A percentile compares a stretch with the other conserved stretches of the same genome.
phyloP scores from a whole-genome alignment of 2,888 invertebrate species.

The Drosophila basisetae region DNA sequence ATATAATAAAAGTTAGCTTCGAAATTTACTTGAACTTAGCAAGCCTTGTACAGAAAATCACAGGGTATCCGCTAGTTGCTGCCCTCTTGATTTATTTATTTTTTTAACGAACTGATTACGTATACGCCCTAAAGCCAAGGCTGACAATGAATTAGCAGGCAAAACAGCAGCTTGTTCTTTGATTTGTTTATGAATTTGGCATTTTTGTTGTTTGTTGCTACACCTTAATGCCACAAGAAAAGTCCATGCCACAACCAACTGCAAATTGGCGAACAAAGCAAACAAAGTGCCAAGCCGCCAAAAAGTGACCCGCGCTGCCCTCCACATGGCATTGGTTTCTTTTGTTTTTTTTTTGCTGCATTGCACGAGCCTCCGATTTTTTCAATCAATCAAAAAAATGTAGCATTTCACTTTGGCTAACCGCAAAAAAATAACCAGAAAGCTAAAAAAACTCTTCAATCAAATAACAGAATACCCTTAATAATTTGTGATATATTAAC shows the following conservation, averaged over 20 bases:
- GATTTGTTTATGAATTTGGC: conserved; percentile 32
- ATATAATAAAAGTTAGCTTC: not conserved
- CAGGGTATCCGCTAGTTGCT: conserved; percentile 12
- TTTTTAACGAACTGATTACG: conserved; percentile 47
- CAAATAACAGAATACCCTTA: conserved; percentile 3
- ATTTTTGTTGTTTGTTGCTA: conserved; percentile 12
- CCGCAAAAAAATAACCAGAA: not conserved
- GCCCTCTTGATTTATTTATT: not conserved
- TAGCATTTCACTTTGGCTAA: conserved; percentile 53
- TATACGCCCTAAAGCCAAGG: conserved; percentile 69
- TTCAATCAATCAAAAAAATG: conserved; percentile 55
- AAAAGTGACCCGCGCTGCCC: conserved; percentile 52
- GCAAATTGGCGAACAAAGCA: conserved; percentile 47
- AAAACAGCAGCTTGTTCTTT: conserved; percentile 13
- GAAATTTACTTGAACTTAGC: not conserved
- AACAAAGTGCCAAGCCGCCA: conserved; percentile 30
- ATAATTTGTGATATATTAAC: not conserved
- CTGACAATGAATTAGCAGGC: conserved; percentile 43
- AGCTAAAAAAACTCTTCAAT: not conserved
- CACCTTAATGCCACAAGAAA: conserved; percentile 50
- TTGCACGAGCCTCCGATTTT: conserved; percentile 18
- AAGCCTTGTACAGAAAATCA: not conserved
- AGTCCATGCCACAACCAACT: conserved; percentile 14
- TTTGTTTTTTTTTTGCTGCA: not conserved
- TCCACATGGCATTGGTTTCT: conserved; percentile 48